Conservation (phyloP, 2,888 invertebrate species). For the Sinohyriopsis cumingii region DNA sequence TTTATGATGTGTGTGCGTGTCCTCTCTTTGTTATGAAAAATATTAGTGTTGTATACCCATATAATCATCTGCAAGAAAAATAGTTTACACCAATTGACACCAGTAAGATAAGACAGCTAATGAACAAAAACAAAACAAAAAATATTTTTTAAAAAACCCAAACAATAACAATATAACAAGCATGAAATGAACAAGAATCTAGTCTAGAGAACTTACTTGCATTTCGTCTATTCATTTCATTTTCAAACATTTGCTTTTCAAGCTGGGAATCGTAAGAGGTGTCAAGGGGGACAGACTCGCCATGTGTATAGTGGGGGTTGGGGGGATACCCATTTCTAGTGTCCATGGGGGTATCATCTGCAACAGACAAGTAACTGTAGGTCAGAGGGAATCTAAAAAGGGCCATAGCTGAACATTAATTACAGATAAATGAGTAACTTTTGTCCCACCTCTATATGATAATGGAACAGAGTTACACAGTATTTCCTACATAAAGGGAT, state of each 20-base stretch:
- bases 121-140: constrained; percentile 2
- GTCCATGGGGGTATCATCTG: constrained; percentile 35
- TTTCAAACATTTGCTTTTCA: constrained; percentile 49
- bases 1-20: no score
- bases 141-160: not conserved
- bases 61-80: no score
- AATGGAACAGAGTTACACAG: no score
- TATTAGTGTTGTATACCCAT: no score
- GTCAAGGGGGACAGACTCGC: constrained; percentile 39
- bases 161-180: not conserved
- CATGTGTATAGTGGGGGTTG: constrained; percentile 26
- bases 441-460: no score
- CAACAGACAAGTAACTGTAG: constrained; percentile 10
- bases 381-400: no score
- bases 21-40: no score
- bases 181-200: no score
- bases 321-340: constrained; percentile 38
- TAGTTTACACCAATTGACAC: no score
- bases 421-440: no score
- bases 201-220: constrained; percentile 40
- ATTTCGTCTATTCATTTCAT: constrained; percentile 59
- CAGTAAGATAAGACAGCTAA: not conserved
- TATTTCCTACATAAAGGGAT: no score
- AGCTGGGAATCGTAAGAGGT: constrained; percentile 55
- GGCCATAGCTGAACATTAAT: no score